A percentile compares a stretch with the other conserved stretches of the same genome.
phyloP scores from a whole-genome alignment of 2,113 vertebrate species.

The Emydura subglobosa region DNA sequence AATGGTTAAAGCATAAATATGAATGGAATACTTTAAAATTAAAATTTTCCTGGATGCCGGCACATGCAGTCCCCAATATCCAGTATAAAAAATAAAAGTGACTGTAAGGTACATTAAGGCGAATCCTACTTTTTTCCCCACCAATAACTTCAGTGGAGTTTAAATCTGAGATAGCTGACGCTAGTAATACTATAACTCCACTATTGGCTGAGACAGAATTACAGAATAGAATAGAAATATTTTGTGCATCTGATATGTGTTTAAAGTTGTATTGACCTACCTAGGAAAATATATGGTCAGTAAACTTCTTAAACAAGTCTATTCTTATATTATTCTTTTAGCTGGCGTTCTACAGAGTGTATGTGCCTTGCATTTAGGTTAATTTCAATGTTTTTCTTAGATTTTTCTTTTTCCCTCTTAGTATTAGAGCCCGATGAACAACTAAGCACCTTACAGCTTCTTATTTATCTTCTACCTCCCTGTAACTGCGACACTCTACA shows the following conservation, averaged over 20 bases:
- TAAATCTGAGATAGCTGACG: neutral
- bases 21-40: neutral
- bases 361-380: slow-evolving; percentile 56
- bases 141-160: neutral
- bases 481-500: slow-evolving; percentile 97
- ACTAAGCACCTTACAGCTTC: slow-evolving; percentile 88
- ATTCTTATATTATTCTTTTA: neutral
- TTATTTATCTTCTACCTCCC: slow-evolving; percentile 95
- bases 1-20: neutral
- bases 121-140: neutral
- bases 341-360: neutral
- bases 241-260: neutral
- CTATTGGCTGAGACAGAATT: neutral
- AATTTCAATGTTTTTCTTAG: slow-evolving; percentile 62
- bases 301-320: neutral
- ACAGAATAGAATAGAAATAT: neutral
- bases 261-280: slow-evolving; percentile 2
- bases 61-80: neutral
- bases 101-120: neutral
- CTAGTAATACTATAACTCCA: neutral
- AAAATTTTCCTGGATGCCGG: rapidly evolving
- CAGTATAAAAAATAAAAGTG: neutral
- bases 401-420: slow-evolving; percentile 74
- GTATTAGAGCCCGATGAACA: slow-evolving; percentile 92
- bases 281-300: neutral